Conservation (phyloP, 2,113 vertebrate genomes). For the Empidonax traillii region DNA sequence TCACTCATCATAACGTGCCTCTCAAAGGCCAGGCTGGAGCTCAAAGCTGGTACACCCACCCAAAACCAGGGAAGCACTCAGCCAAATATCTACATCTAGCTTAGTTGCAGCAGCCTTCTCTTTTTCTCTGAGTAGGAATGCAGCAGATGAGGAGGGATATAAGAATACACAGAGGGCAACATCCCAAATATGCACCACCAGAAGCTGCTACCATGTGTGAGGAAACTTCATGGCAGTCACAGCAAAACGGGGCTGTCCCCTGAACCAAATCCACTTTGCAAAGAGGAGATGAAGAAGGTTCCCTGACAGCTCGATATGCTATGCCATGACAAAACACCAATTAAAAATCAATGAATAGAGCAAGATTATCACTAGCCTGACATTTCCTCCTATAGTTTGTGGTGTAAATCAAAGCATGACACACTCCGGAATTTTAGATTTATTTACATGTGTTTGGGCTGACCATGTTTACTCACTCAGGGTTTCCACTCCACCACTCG, state of each 20-base stretch:
- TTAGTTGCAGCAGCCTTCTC: not conserved
- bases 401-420: conserved; percentile 16
- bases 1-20: conserved; percentile 54
- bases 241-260: not conserved
- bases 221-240: fast-evolving
- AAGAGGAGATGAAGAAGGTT: not conserved
- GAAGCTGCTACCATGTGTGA: not conserved
- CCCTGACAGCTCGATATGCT: not conserved
- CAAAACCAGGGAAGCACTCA: not conserved
- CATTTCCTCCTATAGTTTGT: not conserved
- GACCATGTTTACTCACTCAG: conserved; percentile 39
- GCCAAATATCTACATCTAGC: conserved; percentile 7
- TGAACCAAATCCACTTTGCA: not conserved
- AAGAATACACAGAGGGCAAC: fast-evolving
- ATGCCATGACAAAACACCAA: not conserved
- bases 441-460: conserved; percentile 23
- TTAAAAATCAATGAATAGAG: not conserved
- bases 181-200: not conserved
- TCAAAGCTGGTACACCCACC: not conserved
- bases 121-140: not conserved
- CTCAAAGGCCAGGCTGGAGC: conserved; percentile 34
- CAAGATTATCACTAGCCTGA: not conserved
- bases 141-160: not conserved
- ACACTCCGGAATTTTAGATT: not conserved
- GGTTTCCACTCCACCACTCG: conserved; percentile 52